phyloP scores from a whole-genome alignment of 2,888 invertebrate genomes.

The Nesidiocoris tenuis region DNA sequence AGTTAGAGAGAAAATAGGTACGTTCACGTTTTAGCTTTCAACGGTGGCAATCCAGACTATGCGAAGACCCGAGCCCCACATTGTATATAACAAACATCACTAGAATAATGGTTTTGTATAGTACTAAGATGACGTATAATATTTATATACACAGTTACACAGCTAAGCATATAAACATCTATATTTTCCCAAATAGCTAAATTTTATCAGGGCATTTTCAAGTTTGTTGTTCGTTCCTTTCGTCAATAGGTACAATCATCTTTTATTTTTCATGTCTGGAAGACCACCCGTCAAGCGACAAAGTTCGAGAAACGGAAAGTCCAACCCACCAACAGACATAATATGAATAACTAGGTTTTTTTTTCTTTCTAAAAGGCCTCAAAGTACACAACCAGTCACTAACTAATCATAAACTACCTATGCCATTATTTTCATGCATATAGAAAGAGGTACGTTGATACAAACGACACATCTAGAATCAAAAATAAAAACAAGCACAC shows the following conservation, averaged over 20 bases:
- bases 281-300: constrained; percentile 27
- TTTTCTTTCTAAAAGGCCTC: constrained; percentile 48
- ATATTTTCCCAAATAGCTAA: constrained; percentile 37
- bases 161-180: constrained; percentile 44
- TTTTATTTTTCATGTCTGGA: constrained; percentile 32
- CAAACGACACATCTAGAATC: constrained; percentile 48
- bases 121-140: constrained; percentile 26
- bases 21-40: neutral
- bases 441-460: constrained; percentile 43
- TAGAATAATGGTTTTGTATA: constrained; percentile 29
- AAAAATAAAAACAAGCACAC: constrained; percentile 48
- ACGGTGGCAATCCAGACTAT: constrained; percentile 44
- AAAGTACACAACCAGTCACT: constrained; percentile 48
- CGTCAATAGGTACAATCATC: neutral
- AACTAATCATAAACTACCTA: constrained; percentile 40
- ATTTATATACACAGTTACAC: constrained; percentile 42
- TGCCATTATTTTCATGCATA: constrained; percentile 29
- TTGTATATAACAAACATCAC: constrained; percentile 19
- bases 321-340: constrained; percentile 33
- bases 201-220: constrained; percentile 9
- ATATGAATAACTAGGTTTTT: constrained; percentile 37
- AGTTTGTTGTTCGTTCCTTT: constrained; percentile 9
- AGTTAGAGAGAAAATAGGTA: neutral
- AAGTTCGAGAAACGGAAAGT: constrained; percentile 5
- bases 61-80: constrained; percentile 30